Evolutionary conservation across 2,113 vertebrate genomes (phyloP).

Genomic region (Gopherus evgoodei): DNA sequence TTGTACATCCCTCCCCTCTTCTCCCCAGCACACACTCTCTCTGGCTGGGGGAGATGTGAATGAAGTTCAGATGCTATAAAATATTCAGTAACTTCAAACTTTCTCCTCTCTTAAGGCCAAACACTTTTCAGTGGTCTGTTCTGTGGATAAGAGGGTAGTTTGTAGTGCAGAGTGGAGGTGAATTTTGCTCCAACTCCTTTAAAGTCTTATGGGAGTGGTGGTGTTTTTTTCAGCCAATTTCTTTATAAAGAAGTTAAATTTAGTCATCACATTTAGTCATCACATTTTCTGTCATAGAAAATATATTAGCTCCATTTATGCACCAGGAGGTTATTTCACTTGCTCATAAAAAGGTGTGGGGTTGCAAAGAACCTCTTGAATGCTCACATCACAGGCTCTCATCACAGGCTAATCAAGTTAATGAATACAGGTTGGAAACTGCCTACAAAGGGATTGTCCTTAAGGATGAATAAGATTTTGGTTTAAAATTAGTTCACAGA

Average conservation of each 20-base stretch:
- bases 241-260: neutral
- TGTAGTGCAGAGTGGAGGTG: neutral
- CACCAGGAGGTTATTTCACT: neutral
- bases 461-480: neutral
- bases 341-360: neutral
- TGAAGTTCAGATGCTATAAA: neutral
- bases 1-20: neutral
- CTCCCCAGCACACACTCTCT: neutral
- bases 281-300: conserved; percentile 1
- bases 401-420: neutral
- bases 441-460: neutral
- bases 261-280: neutral
- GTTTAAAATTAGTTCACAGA: conserved; percentile 38
- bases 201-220: neutral
- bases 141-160: neutral
- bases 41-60: neutral
- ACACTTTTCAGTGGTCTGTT: neutral
- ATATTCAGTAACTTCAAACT: neutral
- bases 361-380: neutral
- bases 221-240: neutral
- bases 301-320: neutral
- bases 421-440: neutral
- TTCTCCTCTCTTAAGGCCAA: neutral
- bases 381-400: neutral
- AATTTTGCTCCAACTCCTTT: neutral